Base-by-base conservation (phyloP, 2,888 invertebrate species). In the Helobdella robusta region DNA sequence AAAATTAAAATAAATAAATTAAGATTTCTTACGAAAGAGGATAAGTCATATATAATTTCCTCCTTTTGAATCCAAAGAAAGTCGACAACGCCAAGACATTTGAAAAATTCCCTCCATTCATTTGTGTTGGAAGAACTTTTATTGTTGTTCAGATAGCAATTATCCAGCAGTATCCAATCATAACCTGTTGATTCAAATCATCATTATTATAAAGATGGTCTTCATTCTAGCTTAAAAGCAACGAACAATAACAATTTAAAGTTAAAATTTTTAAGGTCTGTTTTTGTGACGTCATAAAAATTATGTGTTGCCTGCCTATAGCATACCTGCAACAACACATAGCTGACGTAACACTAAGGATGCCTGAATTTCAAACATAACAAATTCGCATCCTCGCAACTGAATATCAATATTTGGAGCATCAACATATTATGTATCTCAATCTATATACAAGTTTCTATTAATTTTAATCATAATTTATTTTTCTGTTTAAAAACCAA, bases 151-250 rank as follows among this genome's bases (percentile, higher is more conserved):
- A 77, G 67, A 68, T 78, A 78, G 35, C 71, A 67, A n/a, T 66
- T 59, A 60, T 75, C 74, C 48, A 78, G 61, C 46, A 77, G 65
- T 1, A 73, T 71, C 78, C 78, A 78, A 34, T 75, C 72, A 69
- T 74, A 75, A 20, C 76, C 77, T 77, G 66, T 48, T 50, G n/a
- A 28, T 18, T 23, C 25, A 30, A 62, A n/a, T 50, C 20, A 50
- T 28, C 28, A 23, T 50, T 0, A 1, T 54, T 56, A 54, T 50
- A 20, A 50, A 50, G n/a, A 40, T 40, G n/a, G 11, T 15, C n/a
- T n/a, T n/a, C n/a, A n/a, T n/a, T n/a, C n/a, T n/a, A n/a, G n/a
- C n/a, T n/a, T n/a, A n/a, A n/a, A n/a, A n/a, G n/a, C n/a, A n/a
- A n/a, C n/a, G n/a, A n/a, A n/a, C n/a, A n/a, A n/a, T n/a, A n/a